Percentiles rank a stretch among this genome's conserved stretches.
Evolutionary conservation across 2,888 invertebrate genomes (phyloP).

Genomic region (Isoperla grammatica): DNA sequence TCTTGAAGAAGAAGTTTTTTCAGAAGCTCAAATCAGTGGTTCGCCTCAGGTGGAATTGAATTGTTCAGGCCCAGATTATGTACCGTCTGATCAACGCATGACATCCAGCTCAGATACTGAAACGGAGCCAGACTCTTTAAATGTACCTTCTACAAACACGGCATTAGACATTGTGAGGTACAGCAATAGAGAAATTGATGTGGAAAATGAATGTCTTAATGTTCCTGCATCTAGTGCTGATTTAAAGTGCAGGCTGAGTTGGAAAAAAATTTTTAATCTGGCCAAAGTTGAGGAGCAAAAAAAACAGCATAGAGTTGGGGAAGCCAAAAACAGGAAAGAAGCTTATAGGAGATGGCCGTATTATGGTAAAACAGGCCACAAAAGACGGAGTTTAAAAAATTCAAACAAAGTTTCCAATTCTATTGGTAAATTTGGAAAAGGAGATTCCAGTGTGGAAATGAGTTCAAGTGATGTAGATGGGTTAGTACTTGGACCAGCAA

Average conservation of each 20-base stretch:
- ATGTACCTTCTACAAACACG: constrained; percentile 6
- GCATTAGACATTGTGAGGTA: not conserved
- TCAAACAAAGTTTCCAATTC: not conserved
- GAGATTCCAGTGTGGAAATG: not conserved
- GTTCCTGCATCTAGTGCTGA: not conserved
- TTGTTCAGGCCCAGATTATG: not conserved
- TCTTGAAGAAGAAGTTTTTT: constrained; percentile 27
- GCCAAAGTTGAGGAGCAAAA: constrained; percentile 16
- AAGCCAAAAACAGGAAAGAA: constrained; percentile 3
- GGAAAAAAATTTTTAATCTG: constrained; percentile 27
- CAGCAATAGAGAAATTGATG: not conserved
- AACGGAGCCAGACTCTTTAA: not conserved
- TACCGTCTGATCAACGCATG: not conserved
- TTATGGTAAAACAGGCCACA: not conserved
- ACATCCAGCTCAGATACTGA: not conserved
- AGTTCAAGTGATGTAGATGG: constrained; percentile 5
- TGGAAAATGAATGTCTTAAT: not conserved
- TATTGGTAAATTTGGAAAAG: not conserved
- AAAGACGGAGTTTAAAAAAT: not conserved
- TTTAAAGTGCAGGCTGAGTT: constrained; percentile 26
- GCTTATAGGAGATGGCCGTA: constrained; percentile 13
- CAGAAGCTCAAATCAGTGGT: constrained; percentile 12
- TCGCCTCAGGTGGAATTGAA: not conserved
- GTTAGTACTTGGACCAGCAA: constrained; percentile 22
- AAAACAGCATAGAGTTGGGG: not conserved